Evolutionary conservation across 1,140 invertebrate genomes (phyloP), one percentile per base, ranked within the genome.

Genomic region (Cydia fagiglandana): DNA sequence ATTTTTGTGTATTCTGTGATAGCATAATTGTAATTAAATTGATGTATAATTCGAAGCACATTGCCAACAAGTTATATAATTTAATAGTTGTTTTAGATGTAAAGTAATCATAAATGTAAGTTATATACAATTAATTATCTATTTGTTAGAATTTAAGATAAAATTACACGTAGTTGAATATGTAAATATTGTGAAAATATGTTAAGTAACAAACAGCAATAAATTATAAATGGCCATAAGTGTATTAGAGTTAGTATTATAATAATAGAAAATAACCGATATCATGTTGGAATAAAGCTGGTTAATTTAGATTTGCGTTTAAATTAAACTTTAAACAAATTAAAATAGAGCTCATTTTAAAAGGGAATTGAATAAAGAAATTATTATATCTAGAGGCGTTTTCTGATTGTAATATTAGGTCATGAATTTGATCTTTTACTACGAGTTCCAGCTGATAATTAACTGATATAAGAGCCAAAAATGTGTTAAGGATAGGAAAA

Each of bases 131-230:
- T 6, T 4, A 2, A 53, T 0, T 53, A 53, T 17, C 17, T 17
- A 53, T 3, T 47, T 68, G 64, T 30, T 70, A 28, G 30, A 24
- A 1, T 30, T 30, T 66, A 34, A 53, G 15, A 66, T 17, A n/a
- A 17, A 41, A 61, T 41, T 10, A 70, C 28, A 68, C 28, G 13
- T 68, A 68, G 64, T 38, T 20, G 66, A 38, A 70, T 45, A 41
- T 70, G 66, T 70, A 70, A 41, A 70, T 70, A 70, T 17, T 38
- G 66, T 70, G 66, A 70, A 70, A 61, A 38, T 70, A 70, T 38
- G 66, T n/a, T 70, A 70, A 70, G 66, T 70, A 70, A 70, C 34
- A 70, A 70, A 70, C 66, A 70, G 66, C 66, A 70, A 70, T 70
- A 70, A 70, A 20, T 20, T 70, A 38, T 70, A 38, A 70, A 70